Conservation (phyloP, 2,797 vertebrate genomes). For the Cetoscarus ocellatus region DNA sequence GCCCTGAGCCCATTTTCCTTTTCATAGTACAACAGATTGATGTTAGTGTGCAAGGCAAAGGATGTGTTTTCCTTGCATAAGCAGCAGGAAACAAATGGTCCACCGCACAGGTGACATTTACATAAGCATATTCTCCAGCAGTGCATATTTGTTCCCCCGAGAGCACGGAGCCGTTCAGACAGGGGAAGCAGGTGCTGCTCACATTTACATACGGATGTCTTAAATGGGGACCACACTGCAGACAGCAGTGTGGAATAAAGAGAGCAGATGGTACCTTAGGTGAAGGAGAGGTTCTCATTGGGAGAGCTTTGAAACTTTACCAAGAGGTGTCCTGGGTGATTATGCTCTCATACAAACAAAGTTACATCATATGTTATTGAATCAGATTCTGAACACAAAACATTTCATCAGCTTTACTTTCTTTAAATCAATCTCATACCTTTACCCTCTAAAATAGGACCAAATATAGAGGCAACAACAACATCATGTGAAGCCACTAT, state of each 20-base stretch:
- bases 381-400: too few relatives aligned
- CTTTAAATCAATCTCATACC: too few relatives aligned
- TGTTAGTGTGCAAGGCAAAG: constrained; percentile 1
- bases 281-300: constrained; percentile 2
- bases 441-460: too few relatives aligned
- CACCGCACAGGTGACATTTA: constrained; percentile 13
- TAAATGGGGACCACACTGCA: constrained; percentile 23
- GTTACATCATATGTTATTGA: too few relatives aligned
- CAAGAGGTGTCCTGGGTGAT: too few relatives aligned
- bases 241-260: constrained; percentile 8
- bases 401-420: too few relatives aligned
- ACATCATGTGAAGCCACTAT: too few relatives aligned
- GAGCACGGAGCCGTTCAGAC: constrained; percentile 7
- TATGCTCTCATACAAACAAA: too few relatives aligned
- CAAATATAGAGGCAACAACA: too few relatives aligned
- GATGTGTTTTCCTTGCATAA: background rate
- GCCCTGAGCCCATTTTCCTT: too few relatives aligned
- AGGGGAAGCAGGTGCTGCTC: constrained; percentile 23
- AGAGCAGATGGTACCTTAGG: constrained; percentile 19
- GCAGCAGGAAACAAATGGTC: background rate
- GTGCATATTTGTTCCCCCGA: constrained; percentile 8
- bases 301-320: background rate
- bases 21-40: background rate
- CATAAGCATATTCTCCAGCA: constrained; percentile 3
- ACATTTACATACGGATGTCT: constrained; percentile 31